Evolutionary conservation across 2,888 invertebrate species (phyloP), one percentile per base, ranked within the genome.

Genomic region (Lissonota sp.): DNA sequence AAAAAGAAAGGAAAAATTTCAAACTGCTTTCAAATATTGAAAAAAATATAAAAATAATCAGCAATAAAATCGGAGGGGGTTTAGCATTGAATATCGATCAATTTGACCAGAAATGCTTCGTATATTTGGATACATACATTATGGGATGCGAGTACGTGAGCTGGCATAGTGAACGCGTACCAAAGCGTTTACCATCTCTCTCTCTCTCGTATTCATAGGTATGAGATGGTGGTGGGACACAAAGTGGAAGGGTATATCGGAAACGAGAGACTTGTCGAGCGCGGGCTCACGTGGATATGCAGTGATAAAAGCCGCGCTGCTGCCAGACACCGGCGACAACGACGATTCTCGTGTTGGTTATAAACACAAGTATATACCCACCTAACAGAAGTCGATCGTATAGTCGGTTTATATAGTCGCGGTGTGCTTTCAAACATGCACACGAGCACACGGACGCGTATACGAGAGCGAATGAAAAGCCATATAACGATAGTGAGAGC

Each of bases 221-320:
- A 14, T 8, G 10, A 26, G 26, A 53, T 39, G 57, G 51, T 40
- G 44, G 14, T 60, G 26, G 44, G 16, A 39, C 12, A 70, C 8
- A 39, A 39, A 39, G 46, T 39, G 16, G 26, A 55, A 42, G 66
- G 42, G 70, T 12, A 58, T 55, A 79, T 57, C 51, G 71, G 58
- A 44, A 79, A 67, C 67, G 72, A 53, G 67, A 67, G 67, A 55
- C 66, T 78, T 26, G 78, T 55, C 72, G 71, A 77, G 76, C 10
- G 46, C 40, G 26, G 40, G 58, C 16, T 42, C 70, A 26, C 26
- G 64, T 71, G 70, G 64, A 77, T 53, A 49, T 67, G 53, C 78
- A 72, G 78, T 79, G 78, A 72, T 79, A 72, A 79, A 79, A 72
- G 78, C 78, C 66, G 67, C 26, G 72, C 71, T 78, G 78, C 66